Percentiles rank a stretch among this genome's conserved stretches.
Conservation (phyloP, 1,140 invertebrate genomes). For the Heterodera carotae region DNA sequence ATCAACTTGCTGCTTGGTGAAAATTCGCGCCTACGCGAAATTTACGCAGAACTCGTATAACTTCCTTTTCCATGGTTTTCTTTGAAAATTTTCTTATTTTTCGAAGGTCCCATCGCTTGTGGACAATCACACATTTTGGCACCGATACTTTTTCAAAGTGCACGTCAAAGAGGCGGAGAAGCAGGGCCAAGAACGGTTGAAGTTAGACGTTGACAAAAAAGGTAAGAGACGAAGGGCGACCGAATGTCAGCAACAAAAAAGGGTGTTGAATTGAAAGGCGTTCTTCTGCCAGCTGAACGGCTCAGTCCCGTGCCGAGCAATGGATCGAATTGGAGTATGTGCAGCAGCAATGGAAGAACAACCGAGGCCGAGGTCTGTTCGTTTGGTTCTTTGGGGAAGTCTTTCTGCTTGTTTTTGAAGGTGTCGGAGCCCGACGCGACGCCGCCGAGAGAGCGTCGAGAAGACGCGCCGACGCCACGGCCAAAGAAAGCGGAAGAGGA, state of each 20-base stretch:
- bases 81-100: conserved; percentile 14
- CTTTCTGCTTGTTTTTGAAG: conserved; percentile 1
- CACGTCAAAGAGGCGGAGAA: conserved; percentile 49
- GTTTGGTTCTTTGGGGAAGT: neutral
- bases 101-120: conserved; percentile 53
- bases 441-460: neutral
- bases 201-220: neutral
- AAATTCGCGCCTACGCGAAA: conserved; percentile 53
- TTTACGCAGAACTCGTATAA: conserved; percentile 48
- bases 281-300: neutral
- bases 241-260: neutral
- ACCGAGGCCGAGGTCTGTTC: conserved; percentile 18
- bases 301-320: conserved; percentile 33
- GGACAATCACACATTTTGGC: conserved; percentile 59
- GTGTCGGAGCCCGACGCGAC: conserved; percentile 8
- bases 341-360: conserved; percentile 33
- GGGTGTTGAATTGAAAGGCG: neutral
- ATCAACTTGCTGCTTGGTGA: conserved; percentile 55
- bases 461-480: conserved; percentile 18
- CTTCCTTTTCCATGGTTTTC: conserved; percentile 8
- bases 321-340: conserved; percentile 40
- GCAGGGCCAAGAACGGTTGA: conserved; percentile 9
- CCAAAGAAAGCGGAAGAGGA: conserved; percentile 24
- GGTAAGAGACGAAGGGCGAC: no score
- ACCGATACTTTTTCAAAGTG: conserved; percentile 60